Percentiles rank a stretch among this genome's conserved stretches.
Evolutionary conservation across 1,140 invertebrate genomes (phyloP).

Genomic region (Drosophila sturtevanti): DNA sequence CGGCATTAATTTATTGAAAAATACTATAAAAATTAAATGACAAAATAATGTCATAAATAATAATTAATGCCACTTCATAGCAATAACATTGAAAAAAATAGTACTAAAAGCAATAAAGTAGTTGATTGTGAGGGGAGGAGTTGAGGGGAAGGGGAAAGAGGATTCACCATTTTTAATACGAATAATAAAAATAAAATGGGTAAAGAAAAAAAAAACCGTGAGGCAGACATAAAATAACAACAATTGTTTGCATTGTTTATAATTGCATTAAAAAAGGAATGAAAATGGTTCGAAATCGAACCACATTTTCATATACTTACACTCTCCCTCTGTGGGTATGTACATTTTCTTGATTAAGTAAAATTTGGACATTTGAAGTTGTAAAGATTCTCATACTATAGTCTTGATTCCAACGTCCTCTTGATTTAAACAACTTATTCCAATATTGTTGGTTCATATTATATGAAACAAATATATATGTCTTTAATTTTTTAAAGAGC

Average conservation of each 20-base stretch:
- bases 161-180: conserved; percentile 31
- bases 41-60: conserved; percentile 69
- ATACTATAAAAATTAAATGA: conserved; percentile 57
- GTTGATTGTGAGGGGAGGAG: conserved; percentile 2
- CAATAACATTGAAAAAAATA: conserved; percentile 10
- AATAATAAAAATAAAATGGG: conserved; percentile 36
- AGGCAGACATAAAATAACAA: conserved; percentile 52
- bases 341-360: neutral
- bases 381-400: too few relatives aligned
- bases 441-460: too few relatives aligned
- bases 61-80: conserved; percentile 62
- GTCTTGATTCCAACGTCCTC: too few relatives aligned
- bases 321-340: neutral
- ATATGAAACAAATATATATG: too few relatives aligned
- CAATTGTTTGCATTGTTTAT: conserved; percentile 67
- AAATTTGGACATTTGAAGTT: too few relatives aligned
- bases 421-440: too few relatives aligned
- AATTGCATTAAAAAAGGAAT: conserved; percentile 70
- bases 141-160: neutral
- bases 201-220: conserved; percentile 34
- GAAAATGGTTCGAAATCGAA: conserved; percentile 41
- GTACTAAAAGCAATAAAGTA: conserved; percentile 13
- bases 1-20: conserved; percentile 55
- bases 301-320: conserved; percentile 22
- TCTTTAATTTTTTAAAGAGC: neutral